A percentile compares a stretch with the other conserved stretches of the same genome.
Conservation (phyloP, 2,113 vertebrate genomes). For the Clarias magur region DNA sequence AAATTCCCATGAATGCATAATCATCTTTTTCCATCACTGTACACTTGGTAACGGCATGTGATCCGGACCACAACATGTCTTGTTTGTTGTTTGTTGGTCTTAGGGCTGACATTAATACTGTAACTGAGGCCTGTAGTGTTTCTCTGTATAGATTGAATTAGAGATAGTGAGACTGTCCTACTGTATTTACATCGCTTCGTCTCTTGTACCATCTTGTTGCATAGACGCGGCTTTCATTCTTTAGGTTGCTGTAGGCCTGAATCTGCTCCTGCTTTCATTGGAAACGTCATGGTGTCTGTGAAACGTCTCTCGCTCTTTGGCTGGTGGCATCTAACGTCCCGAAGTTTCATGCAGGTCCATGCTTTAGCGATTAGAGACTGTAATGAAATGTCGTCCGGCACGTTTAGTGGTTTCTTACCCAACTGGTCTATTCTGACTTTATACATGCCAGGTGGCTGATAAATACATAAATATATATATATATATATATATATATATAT, state of each 20-base stretch:
- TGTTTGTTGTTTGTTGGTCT: background rate
- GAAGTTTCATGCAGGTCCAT: constrained; percentile 63
- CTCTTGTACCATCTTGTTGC: constrained; percentile 54
- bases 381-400: background rate
- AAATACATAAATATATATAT: background rate
- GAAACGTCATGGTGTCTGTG: constrained; percentile 75
- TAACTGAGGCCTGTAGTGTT: background rate
- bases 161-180: background rate
- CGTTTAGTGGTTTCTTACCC: background rate
- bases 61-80: background rate
- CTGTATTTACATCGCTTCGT: constrained; percentile 17
- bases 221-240: constrained; percentile 48
- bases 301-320: constrained; percentile 66
- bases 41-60: background rate
- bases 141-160: background rate
- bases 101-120: background rate
- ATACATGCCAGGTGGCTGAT: background rate
- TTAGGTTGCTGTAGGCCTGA: constrained; percentile 48
- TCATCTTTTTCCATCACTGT: background rate
- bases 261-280: constrained; percentile 71
- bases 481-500: background rate
- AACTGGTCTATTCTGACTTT: background rate
- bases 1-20: background rate
- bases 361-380: constrained; percentile 36
- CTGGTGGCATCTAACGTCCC: constrained; percentile 72